Base-by-base conservation (phyloP, 1,140 invertebrate genomes). In the Oedothorax gibbosus region DNA sequence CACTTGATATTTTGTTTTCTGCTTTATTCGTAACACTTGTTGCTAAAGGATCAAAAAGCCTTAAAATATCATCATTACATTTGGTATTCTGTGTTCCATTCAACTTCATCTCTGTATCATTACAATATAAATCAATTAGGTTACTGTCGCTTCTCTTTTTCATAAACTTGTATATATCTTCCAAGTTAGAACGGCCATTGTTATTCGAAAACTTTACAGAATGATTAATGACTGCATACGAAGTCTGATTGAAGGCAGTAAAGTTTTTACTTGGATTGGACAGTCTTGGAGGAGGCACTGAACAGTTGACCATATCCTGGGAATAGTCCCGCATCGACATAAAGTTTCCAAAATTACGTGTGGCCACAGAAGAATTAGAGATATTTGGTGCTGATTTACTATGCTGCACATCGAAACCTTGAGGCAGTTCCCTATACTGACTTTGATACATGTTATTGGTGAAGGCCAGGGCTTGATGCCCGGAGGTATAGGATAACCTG, bases 131-230 rank as follows among this genome's bases (percentile, higher is more conserved):
- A 84, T 87, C 87, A 35, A 87, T 87, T 14, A 87, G 64, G 79
- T 87, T 87, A n/a, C 86, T 86, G 79, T 87, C 84, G 35, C 79
- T 79, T 57, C 87, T 86, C n/a, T 87, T 87, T 54, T 84, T 86
- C 69, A 87, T 86, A 20, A 66, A 76, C 60, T 86, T 86, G 15
- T 87, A 64, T 12, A 85, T 75, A 86, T 77, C 62, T 85, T 85
- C 85, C 60, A 82, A 82, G 73, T 66, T 86, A 20, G 77, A 9
- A 21, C 66, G 79, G 56, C 20, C 50, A 51, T 65, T 82, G 14
- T 75, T 86, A 62, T 81, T 81, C 5, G 66, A 53, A 65, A 54
- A 11, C 11, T 20, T 80, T 14, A 21, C 18, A 73, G 71, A 73
- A 56, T 81, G 79, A 54, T 80, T 71, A 21, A 86, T 69, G 21